These are phyloP conservation scores for Acestrorhynchus altus DNA, from an alignment of 2,797 vertebrate species.

Conservation along the genomic window DNA sequence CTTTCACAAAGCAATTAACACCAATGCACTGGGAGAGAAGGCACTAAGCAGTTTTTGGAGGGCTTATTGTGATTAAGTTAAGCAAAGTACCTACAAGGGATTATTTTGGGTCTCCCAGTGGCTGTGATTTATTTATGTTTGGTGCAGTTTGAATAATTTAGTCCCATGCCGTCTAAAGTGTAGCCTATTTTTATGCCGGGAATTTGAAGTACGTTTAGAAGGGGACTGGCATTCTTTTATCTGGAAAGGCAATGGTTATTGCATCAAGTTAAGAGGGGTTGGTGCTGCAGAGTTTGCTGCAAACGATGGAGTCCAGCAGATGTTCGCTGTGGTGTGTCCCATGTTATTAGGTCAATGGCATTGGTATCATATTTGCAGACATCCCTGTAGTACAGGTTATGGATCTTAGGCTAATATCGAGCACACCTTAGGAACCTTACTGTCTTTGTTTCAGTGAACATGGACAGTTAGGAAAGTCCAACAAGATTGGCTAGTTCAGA, in stretches of 20 bases:
- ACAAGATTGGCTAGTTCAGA: background rate
- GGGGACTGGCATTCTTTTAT: background rate
- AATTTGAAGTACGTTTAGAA: background rate
- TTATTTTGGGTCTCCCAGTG: constrained; percentile 30
- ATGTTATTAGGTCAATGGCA: background rate
- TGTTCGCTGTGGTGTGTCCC: no score
- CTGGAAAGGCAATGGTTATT: background rate
- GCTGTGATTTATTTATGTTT: constrained; percentile 43
- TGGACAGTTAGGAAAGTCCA: no score
- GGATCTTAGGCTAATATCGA: background rate
- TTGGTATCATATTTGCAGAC: background rate
- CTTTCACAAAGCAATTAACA: constrained; percentile 42
- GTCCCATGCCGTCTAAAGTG: constrained; percentile 1
- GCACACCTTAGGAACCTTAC: background rate
- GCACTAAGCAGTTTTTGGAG: constrained; percentile 37
- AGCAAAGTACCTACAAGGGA: constrained; percentile 54
- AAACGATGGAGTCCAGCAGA: background rate
- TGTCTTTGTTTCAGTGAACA: background rate
- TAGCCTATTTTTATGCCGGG: background rate
- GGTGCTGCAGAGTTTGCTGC: background rate
- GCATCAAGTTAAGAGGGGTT: background rate
- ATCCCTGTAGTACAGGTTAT: background rate
- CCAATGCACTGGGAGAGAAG: constrained; percentile 21
- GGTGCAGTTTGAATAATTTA: constrained; percentile 36
- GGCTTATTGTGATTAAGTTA: constrained; percentile 44